phyloP scores from a whole-genome alignment of 2,797 vertebrate species.

The Varecia variegata region DNA sequence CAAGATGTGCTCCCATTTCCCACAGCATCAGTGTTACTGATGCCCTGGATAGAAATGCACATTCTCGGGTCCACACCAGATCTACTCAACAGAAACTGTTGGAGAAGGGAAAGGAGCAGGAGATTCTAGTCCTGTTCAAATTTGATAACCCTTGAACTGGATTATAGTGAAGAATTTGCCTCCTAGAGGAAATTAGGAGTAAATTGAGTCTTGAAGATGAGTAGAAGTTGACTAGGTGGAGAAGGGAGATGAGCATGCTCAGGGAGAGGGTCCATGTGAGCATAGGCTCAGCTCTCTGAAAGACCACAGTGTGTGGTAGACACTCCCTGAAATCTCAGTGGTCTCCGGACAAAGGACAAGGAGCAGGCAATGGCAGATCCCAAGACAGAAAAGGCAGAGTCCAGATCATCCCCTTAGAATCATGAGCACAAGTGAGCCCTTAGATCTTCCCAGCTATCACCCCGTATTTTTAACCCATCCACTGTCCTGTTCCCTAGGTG shows the following conservation, averaged over 20 bases:
- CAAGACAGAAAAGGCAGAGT: background rate
- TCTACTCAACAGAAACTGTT: background rate
- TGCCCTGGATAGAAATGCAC: background rate
- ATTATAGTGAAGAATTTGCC: background rate
- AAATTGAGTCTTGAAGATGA: background rate
- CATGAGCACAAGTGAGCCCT: background rate
- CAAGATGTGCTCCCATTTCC: fast-evolving
- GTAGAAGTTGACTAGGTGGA: background rate
- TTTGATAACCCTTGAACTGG: background rate
- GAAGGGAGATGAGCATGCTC: background rate
- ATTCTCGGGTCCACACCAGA: background rate
- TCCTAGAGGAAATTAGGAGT: background rate
- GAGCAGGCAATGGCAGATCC: fast-evolving
- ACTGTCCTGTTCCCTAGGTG: background rate
- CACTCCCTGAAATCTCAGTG: no score
- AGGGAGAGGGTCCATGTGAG: fast-evolving
- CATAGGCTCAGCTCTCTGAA: background rate
- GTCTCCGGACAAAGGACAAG: background rate
- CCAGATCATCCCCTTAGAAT: background rate
- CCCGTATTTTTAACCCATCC: background rate
- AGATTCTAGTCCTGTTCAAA: background rate
- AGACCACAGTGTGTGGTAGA: fast-evolving
- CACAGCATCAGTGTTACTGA: background rate
- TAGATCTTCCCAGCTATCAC: background rate
- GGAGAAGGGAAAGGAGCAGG: background rate